Evolutionary conservation across 2,113 vertebrate genomes (phyloP), one percentile per base, ranked within the genome.

Genomic region (Amphiprion ocellaris): DNA sequence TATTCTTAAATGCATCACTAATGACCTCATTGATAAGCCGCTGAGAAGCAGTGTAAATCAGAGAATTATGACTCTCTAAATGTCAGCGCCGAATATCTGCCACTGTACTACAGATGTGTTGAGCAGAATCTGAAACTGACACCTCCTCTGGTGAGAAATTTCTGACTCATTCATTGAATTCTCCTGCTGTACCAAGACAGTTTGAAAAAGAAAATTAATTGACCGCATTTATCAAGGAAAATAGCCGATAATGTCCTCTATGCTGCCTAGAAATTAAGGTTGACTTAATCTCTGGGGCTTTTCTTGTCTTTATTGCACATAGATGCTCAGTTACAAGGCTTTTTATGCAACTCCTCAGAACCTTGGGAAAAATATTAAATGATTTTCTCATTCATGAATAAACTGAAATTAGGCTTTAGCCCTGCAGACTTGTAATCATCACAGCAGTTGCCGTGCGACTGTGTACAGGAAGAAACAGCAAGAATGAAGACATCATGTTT

Each of bases 1-100:
- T 83, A 66, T 72, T 89, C 82, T 70, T 79, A 60, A 84, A 62
- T 12, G 58, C 72, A 78, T 79, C 61, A 6, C 74, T 84, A 86
- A 89, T 64, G 71, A 83, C 49, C 78, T 74, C 70, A 86, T 89
- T 49, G 28, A 87, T 87, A 73, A 81, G 52, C 66, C 41, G 71
- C 80, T 26, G 77, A 8, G 21, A 76, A 66, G 58, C 47, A 30
- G 62, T 66, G 17, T 10, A 55, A 86, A 86, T 76, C 39, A 14
- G 54, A 74, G 63, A 77, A 55, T 62, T 39, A 86, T 50, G 62
- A 44, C 62, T 84, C 44, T 49, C 24, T 68, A 74, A 75, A 84
- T 56, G 55, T 67, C 49, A 60, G 30, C 1, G 10, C 33, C 63
- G 55, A 80, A 52, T 66, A 56, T 81, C 69, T 69, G 33, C 67